Evolutionary conservation across 1,140 invertebrate species (phyloP), one percentile per base, ranked within the genome.

Genomic region (Drosophila repletoides): DNA sequence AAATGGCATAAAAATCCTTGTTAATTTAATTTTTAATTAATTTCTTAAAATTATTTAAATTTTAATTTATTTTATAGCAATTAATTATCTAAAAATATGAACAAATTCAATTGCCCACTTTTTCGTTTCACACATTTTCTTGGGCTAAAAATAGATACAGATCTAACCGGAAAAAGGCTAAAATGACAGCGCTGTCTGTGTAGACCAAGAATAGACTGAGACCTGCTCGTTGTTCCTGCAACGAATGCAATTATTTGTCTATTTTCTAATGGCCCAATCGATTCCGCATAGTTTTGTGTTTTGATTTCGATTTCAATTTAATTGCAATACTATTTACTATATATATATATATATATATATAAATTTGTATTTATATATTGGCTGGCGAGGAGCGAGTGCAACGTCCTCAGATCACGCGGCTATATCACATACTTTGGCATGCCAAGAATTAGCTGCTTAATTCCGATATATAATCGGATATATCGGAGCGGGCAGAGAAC

Each of bases 261-360:
- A 48, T 41, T 48, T 60, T 58, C 14, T 12, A 65, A 34, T 49
- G 59, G n/a, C n/a, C 56, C 60, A 56, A 41, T 80, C 43, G 61
- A 79, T 79, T 80, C 76, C 76, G 76, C 76, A 80, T 80, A 59
- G 67, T 55, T 80, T n/a, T 48, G 51, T 83, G 64, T 71, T 84
- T 81, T 63, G 66, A 60, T 74, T 83, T 83, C 79, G 17, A 59
- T 72, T 74, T 48, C 31, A 43, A 68, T 65, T 75, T 56, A 59
- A 59, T 52, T 66, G 19, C 31, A 45, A n/a, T 14, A 17, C 29
- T 34, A 24, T 14, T 26, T 22, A 9, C 21, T 22, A 15, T 29
- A 12, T n/a, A n/a, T n/a, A n/a, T n/a, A n/a, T n/a, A n/a, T n/a
- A n/a, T n/a, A n/a, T n/a, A n/a, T n/a, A n/a, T n/a, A n/a, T n/a